phyloP scores from a whole-genome alignment of 2,113 vertebrate species.

The Himantopus leucocephalus region DNA sequence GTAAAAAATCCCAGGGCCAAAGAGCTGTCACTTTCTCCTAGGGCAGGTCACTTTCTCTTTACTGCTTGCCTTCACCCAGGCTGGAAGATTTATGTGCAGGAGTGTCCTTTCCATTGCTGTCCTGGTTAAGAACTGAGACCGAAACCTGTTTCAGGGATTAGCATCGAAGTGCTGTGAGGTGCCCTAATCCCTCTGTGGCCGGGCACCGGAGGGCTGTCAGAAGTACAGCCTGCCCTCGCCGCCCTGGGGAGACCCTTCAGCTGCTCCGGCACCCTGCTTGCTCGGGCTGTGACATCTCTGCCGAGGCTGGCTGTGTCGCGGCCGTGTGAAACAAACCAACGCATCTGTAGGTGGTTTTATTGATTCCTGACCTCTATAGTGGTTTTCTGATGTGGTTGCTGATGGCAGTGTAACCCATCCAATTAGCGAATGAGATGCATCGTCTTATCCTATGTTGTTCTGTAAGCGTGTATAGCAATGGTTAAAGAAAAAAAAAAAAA shows the following conservation, averaged over 20 bases:
- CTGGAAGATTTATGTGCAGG: neutral
- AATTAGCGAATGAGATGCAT: neutral
- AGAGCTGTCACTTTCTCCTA: neutral
- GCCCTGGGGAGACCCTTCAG: accelerated
- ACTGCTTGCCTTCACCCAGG: neutral
- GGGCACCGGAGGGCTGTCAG: neutral
- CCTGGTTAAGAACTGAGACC: neutral
- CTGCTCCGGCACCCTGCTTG: neutral
- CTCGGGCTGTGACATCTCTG: neutral
- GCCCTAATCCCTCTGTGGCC: neutral
- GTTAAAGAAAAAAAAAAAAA: neutral
- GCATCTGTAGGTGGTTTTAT: neutral
- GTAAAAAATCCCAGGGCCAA: neutral
- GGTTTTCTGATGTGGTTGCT: neutral
- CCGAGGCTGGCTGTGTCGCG: neutral
- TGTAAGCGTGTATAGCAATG: neutral
- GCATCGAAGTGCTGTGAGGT: neutral
- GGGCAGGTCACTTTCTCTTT: neutral
- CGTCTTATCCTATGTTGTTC: accelerated
- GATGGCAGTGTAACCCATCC: neutral
- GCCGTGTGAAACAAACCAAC: neutral
- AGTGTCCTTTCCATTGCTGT: neutral
- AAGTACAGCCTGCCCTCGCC: neutral
- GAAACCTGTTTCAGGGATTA: neutral
- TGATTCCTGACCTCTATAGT: neutral